These are phyloP conservation scores for Calosoma granatense DNA, from an alignment of 1,140 invertebrate genomes.

Conservation along the genomic window DNA sequence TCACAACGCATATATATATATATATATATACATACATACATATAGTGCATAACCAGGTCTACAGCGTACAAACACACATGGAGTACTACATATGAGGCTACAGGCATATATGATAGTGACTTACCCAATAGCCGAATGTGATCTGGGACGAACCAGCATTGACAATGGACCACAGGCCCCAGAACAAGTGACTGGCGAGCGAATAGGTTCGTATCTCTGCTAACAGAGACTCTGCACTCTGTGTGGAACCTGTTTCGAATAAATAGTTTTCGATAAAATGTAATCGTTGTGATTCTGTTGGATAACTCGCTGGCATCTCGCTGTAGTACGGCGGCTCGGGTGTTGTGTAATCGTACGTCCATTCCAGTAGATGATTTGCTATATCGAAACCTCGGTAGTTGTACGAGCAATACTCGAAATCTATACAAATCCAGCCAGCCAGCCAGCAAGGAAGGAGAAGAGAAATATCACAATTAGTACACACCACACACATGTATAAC, in stretches of 20 bases:
- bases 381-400: constrained; percentile 91
- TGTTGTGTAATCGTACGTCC: constrained; percentile 84
- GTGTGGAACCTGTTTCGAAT: constrained; percentile 28
- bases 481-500: no score
- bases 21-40: no score
- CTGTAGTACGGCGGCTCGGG: constrained; percentile 68
- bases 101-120: constrained; percentile 28
- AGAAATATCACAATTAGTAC: background rate
- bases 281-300: constrained; percentile 65
- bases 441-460: background rate
- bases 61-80: no score
- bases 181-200: constrained; percentile 85
- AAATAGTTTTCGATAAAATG: constrained; percentile 30
- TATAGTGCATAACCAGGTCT: background rate
- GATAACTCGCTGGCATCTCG: constrained; percentile 54
- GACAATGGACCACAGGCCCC: constrained; percentile 84
- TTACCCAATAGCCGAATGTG: constrained; percentile 91
- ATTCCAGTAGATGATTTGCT: constrained; percentile 94
- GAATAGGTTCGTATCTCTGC: constrained; percentile 73
- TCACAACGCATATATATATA: no score
- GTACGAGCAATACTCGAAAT: constrained; percentile 92
- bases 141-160: constrained; percentile 82
- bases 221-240: constrained; percentile 51
- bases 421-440: constrained; percentile 52
- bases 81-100: no score